Base-by-base conservation (phyloP, 1,140 invertebrate species). In the Drosophila ohnishii region DNA sequence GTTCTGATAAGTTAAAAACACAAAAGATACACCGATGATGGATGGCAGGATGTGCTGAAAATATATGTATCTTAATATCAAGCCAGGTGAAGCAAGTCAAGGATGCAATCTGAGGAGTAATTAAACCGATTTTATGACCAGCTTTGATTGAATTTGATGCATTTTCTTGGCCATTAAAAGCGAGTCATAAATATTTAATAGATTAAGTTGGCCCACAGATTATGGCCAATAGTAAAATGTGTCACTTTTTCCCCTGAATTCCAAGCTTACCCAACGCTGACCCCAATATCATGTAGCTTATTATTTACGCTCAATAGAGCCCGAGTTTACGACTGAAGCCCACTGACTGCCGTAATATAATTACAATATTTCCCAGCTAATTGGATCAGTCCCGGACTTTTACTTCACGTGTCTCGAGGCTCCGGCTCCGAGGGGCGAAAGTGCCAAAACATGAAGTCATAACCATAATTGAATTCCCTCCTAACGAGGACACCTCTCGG, bases 361-460 rank as follows among this genome's bases (percentile, higher is more conserved):
- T 87, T 74, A 70, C 59, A 59, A 71, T 64, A 51, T 71, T 65
- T 51, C 60, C 37, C 57, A 67, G 65, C 77, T 87, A 87, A 87
- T 87, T 88, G 84, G 84, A 84, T 86, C 58, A 78, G 47, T 25
- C 58, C 16, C 40, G 39, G 25, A 42, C 45, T 39, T 34, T 39
- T 50, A 34, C 60, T 32, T 59, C 50, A 73, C 55, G 75, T 66
- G 57, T 63, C 45, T 61, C 45, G 30, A 32, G 30, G 7, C 30
- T 32, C 30, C 30, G 48, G 57, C 58, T 60, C 64, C 37, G 48
- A 47, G 30, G 51, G 30, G 59, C 32, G 34, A 53, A 86, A 82
- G 83, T 87, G 83, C 83, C 83, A 83, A 86, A 86, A 87, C 83
- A 87, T 83, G 79, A 88, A 88, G 82, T 86, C 80, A 86, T 86